Conservation (phyloP, 2,888 invertebrate genomes). For the Acholoe squamosa region DNA sequence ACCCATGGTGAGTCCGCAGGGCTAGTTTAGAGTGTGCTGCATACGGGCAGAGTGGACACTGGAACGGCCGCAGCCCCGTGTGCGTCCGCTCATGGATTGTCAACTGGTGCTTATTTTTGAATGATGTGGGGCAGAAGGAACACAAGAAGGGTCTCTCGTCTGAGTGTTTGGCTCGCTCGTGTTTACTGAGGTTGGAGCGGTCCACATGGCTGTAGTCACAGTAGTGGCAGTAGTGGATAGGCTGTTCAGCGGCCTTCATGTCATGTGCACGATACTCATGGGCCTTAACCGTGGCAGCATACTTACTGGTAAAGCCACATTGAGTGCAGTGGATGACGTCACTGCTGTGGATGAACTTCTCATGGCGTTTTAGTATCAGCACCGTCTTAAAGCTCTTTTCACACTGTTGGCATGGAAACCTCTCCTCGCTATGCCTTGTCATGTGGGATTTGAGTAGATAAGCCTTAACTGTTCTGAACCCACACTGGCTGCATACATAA, state of each 20-base stretch:
- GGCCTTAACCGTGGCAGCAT: not conserved
- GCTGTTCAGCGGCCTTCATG: not conserved
- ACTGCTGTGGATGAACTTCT: not conserved
- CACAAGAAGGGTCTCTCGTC: constrained; percentile 49
- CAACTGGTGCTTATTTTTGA: constrained; percentile 34
- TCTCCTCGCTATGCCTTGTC: not conserved
- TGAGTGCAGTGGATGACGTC: not conserved
- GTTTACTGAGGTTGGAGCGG: not conserved
- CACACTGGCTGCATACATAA: not conserved
- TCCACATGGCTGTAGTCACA: constrained; percentile 54
- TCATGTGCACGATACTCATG: constrained; percentile 26
- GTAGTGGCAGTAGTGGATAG: constrained; percentile 53
- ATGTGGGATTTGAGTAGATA: constrained; percentile 14
- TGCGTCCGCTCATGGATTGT: constrained; percentile 1
- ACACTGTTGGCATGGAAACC: not conserved
- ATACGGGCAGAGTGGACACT: not conserved
- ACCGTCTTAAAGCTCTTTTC: constrained; percentile 18
- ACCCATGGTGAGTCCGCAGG: not conserved
- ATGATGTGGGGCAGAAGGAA: constrained; percentile 14
- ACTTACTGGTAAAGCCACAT: constrained; percentile 28
- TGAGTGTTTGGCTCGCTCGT: constrained; percentile 39
- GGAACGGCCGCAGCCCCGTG: constrained; percentile 15
- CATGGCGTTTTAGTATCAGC: constrained; percentile 19
- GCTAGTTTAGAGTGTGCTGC: not conserved
- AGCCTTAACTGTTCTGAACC: not conserved